phyloP scores from a whole-genome alignment of 2,888 invertebrate genomes.

The Sesia apiformis region DNA sequence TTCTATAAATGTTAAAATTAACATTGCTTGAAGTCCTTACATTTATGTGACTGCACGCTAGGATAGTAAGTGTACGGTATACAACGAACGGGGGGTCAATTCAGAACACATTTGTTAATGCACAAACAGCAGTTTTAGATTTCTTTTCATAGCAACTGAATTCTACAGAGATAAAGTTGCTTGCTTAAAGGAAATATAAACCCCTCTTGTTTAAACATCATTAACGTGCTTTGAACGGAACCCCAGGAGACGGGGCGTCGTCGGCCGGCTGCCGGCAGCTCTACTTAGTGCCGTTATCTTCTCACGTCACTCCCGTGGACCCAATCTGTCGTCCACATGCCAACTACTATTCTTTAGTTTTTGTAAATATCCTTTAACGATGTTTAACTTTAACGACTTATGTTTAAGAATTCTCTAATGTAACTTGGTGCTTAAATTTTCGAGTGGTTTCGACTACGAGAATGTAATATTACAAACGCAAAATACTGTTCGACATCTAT shows the following conservation, averaged over 20 bases:
- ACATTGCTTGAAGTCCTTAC: slow-evolving; percentile 67
- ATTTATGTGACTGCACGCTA: slow-evolving; percentile 14
- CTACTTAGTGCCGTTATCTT: background rate
- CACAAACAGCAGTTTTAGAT: no score
- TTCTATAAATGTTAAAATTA: slow-evolving; percentile 70
- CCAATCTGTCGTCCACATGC: slow-evolving; percentile 3
- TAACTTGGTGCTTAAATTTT: slow-evolving; percentile 59
- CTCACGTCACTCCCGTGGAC: background rate
- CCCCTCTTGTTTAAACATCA: no score
- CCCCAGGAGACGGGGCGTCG: no score
- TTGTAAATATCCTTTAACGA: no score
- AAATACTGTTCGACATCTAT: slow-evolving; percentile 47
- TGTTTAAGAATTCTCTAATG: slow-evolving; percentile 14
- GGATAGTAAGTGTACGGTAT: background rate
- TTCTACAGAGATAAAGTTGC: no score
- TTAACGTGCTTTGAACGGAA: no score
- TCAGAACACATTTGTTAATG: no score
- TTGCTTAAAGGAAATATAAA: no score
- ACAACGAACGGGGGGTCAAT: no score
- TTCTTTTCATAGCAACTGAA: no score
- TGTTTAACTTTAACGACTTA: no score
- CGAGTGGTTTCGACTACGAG: slow-evolving; percentile 41
- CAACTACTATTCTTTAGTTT: slow-evolving; percentile 6
- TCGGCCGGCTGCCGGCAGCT: background rate
- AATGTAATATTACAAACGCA: slow-evolving; percentile 40